Conservation (phyloP, 2,888 invertebrate genomes). For the Platycheirus albimanus region DNA sequence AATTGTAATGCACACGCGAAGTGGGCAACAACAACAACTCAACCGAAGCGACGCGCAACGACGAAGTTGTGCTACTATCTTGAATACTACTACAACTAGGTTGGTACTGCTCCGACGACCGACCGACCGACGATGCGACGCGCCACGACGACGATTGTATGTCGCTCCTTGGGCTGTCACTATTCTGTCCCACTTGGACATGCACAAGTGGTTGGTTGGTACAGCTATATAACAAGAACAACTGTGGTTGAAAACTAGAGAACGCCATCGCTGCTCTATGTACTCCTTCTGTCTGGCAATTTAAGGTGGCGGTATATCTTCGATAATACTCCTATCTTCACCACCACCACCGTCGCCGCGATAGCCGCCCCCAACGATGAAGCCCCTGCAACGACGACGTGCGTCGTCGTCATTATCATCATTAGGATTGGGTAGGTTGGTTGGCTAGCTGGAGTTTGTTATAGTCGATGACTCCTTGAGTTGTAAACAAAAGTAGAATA, state of each 20-base stretch:
- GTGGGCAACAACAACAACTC: conserved; percentile 25
- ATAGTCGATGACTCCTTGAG: conserved; percentile 13
- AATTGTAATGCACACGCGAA: conserved; percentile 49
- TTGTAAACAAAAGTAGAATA: conserved; percentile 17
- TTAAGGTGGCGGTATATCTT: conserved; percentile 33
- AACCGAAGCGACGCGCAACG: too few relatives aligned
- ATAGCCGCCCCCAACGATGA: too few relatives aligned
- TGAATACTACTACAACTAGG: conserved; percentile 15
- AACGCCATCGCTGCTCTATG: conserved; percentile 17
- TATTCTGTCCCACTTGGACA: conserved; percentile 59
- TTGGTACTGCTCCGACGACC: not conserved
- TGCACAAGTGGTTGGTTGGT: conserved; percentile 43
- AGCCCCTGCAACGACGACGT: too few relatives aligned
- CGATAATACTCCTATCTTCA: too few relatives aligned
- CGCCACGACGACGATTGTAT: too few relatives aligned
- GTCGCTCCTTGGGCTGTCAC: conserved; percentile 47
- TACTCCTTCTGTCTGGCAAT: conserved; percentile 45
- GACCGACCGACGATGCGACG: too few relatives aligned
- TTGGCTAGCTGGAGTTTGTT: not conserved
- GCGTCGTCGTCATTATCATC: conserved; percentile 31
- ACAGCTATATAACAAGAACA: not conserved
- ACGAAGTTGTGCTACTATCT: conserved; percentile 12
- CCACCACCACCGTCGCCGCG: too few relatives aligned
- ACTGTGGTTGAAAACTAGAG: conserved; percentile 22
- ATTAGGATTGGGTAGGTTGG: conserved; percentile 14